Conservation (phyloP, 2,888 invertebrate genomes). For the Galeopsomyia nigrocyanea region DNA sequence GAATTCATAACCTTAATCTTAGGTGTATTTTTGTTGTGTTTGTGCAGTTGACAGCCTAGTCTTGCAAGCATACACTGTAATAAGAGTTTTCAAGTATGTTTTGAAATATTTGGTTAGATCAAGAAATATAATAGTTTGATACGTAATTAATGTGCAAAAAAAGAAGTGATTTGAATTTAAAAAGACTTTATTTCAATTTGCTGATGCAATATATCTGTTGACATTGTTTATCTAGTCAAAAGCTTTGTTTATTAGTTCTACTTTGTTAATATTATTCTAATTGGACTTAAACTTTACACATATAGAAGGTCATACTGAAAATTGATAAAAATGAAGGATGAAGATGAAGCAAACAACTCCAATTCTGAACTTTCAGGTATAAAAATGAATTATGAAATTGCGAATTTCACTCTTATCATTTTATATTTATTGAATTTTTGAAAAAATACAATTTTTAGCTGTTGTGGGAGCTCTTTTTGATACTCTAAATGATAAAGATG, state of each 20-base stretch:
- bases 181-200: conserved; percentile 5
- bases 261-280: conserved; percentile 8
- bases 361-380: conserved; percentile 55
- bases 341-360: conserved; percentile 48
- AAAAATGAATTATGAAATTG: conserved; percentile 21
- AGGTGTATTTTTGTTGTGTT: conserved; percentile 4
- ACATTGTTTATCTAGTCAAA: conserved; percentile 9
- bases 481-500: conserved; percentile 60
- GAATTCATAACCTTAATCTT: conserved; percentile 38
- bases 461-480: conserved; percentile 60
- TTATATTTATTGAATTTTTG: conserved; percentile 25
- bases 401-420: conserved; percentile 14
- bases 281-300: background rate
- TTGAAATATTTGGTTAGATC: background rate
- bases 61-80: background rate
- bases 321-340: conserved; percentile 50
- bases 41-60: conserved; percentile 13
- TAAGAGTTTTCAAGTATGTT: background rate
- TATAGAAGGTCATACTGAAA: conserved; percentile 4
- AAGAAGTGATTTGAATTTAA: background rate
- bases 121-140: background rate
- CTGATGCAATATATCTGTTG: conserved; percentile 22
- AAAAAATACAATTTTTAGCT: conserved; percentile 50
- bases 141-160: too few relatives aligned
- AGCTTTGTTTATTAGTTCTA: conserved; percentile 1